phyloP scores from a whole-genome alignment of 2,113 vertebrate species.

The Dinomys branickii region DNA sequence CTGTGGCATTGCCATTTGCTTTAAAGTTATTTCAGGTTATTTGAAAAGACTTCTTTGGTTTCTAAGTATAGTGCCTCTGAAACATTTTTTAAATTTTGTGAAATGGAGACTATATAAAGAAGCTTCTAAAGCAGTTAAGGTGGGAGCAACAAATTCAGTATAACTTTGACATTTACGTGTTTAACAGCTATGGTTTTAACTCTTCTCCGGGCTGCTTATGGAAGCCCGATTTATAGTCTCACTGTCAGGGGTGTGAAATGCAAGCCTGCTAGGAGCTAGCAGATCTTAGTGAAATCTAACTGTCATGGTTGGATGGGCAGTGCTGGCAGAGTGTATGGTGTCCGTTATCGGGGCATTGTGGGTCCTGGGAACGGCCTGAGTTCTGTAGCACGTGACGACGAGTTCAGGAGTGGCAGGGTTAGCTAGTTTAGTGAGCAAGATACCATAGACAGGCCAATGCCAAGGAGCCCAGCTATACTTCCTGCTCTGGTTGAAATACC shows the following conservation, averaged over 20 bases:
- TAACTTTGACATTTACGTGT: slow-evolving; percentile 42
- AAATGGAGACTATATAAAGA: slow-evolving; percentile 47
- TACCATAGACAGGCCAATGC: not conserved
- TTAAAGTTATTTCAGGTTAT: slow-evolving; percentile 66
- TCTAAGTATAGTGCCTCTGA: slow-evolving; percentile 54
- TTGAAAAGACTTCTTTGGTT: slow-evolving; percentile 54
- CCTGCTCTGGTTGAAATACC: not conserved
- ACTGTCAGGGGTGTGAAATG: not conserved
- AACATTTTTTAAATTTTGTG: slow-evolving; percentile 50
- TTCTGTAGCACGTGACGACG: not conserved
- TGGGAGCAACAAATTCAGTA: slow-evolving; percentile 39
- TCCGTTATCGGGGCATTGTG: not conserved
- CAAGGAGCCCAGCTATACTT: not conserved
- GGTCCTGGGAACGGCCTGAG: not conserved
- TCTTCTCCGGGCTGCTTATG: not conserved
- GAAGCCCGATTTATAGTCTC: not conserved
- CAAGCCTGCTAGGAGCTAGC: not conserved
- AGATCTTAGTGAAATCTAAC: not conserved
- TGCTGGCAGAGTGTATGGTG: no score
- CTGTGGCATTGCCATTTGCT: slow-evolving; percentile 59
- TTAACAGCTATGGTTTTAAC: not conserved
- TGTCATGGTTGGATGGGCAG: not conserved
- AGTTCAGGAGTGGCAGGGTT: not conserved
- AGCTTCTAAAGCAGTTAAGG: slow-evolving; percentile 24
- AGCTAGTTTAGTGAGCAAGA: not conserved